Conservation (phyloP, 2,888 invertebrate species). For the Agrochola lychnidis region DNA sequence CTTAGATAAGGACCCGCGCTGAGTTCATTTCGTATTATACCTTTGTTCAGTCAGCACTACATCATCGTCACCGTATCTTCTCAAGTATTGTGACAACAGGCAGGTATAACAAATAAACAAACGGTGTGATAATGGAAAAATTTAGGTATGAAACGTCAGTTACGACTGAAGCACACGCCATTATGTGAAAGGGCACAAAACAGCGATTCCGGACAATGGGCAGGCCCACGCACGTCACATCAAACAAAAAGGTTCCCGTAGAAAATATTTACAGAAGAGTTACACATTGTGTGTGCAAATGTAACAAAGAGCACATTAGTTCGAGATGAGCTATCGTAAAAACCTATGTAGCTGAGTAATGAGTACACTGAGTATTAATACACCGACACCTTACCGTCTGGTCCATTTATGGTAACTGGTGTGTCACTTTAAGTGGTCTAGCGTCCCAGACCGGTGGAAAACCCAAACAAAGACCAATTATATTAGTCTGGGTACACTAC, state of each 20-base stretch:
- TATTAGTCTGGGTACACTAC: not conserved
- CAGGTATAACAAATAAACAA: conserved; percentile 54
- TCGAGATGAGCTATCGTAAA: conserved; percentile 73
- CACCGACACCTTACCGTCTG: conserved; percentile 36
- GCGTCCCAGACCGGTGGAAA: not conserved
- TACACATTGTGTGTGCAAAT: conserved; percentile 69
- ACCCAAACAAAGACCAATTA: not conserved
- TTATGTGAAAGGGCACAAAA: conserved; percentile 71
- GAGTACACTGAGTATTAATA: conserved; percentile 59
- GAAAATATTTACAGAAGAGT: conserved; percentile 75
- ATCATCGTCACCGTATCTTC: conserved; percentile 28
- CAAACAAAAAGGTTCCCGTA: conserved; percentile 76
- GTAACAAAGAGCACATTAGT: conserved; percentile 78
- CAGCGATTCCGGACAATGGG: conserved; percentile 74
- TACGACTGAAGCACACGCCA: conserved; percentile 66
- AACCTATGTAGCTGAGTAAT: conserved; percentile 67
- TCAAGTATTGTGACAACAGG: conserved; percentile 36
- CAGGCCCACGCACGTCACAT: conserved; percentile 74
- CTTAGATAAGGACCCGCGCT: conserved; percentile 13
- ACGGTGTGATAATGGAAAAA: conserved; percentile 60
- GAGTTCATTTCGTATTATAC: conserved; percentile 40
- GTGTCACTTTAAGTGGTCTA: conserved; percentile 22
- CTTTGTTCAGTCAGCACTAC: conserved; percentile 34
- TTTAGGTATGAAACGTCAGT: conserved; percentile 61
- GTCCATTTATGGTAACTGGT: conserved; percentile 25